Percentiles rank a stretch among this genome's conserved stretches.
These are phyloP conservation scores for Ciona savignyi DNA, from an alignment of 23 tunicate genomes.

Conservation along the genomic window DNA sequence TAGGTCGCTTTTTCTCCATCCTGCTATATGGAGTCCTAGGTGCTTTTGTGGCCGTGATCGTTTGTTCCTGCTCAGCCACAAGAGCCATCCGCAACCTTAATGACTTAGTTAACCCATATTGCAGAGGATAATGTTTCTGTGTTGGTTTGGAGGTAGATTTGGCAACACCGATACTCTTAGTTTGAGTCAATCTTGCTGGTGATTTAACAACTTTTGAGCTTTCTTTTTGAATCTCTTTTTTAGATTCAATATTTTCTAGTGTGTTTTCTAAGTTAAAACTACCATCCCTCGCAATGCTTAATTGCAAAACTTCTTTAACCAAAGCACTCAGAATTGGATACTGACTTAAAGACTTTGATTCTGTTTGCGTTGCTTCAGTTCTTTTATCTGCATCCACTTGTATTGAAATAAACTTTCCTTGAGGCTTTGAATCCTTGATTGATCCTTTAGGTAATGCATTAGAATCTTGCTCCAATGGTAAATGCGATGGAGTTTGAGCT, in stretches of 20 bases:
- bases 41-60: background rate
- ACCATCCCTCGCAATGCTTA: slow-evolving; percentile 17
- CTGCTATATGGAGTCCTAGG: background rate
- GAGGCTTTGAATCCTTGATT: background rate
- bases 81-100: slow-evolving; percentile 9
- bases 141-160: background rate
- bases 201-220: background rate
- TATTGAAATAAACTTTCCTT: slow-evolving; percentile 8
- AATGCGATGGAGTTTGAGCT: background rate
- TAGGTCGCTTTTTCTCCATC: background rate
- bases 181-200: background rate
- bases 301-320: slow-evolving; percentile 41
- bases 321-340: slow-evolving; percentile 45
- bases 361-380: slow-evolving; percentile 58
- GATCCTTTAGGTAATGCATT: background rate
- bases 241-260: background rate
- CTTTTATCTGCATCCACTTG: slow-evolving; percentile 10
- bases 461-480: background rate
- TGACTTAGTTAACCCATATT: slow-evolving; percentile 52
- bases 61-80: background rate
- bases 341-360: slow-evolving; percentile 12
- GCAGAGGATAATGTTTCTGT: slow-evolving; percentile 15
- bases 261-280: background rate
- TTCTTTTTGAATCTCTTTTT: background rate
- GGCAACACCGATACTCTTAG: background rate